These are phyloP conservation scores for Drosophila seclusa DNA, from an alignment of 2,888 invertebrate species.

Conservation along the genomic window DNA sequence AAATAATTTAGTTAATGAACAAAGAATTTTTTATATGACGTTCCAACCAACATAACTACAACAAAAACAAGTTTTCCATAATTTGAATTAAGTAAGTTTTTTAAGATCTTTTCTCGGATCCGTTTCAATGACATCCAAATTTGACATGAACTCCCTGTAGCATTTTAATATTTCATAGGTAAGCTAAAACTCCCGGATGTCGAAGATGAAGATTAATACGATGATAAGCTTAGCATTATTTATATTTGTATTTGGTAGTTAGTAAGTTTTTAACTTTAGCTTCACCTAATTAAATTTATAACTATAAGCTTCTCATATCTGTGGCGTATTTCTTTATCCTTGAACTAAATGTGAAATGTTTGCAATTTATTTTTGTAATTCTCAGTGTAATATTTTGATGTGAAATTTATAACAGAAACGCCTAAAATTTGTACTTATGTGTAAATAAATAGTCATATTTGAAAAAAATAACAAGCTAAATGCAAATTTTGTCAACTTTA, in stretches of 20 bases:
- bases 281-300: slow-evolving; percentile 45
- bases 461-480: slow-evolving; percentile 16
- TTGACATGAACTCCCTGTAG: slow-evolving; percentile 53
- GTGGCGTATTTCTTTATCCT: slow-evolving; percentile 9
- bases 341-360: slow-evolving; percentile 18
- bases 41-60: slow-evolving; percentile 54
- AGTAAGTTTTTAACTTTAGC: slow-evolving; percentile 63
- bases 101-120: slow-evolving; percentile 51
- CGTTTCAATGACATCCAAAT: slow-evolving; percentile 33
- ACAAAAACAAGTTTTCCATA: slow-evolving; percentile 79
- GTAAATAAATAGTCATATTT: slow-evolving; percentile 72
- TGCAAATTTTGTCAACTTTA: neutral
- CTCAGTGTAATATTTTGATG: slow-evolving; percentile 46
- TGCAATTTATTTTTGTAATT: slow-evolving; percentile 32
- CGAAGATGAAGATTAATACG: slow-evolving; percentile 13
- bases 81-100: slow-evolving; percentile 41
- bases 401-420: slow-evolving; percentile 47
- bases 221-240: slow-evolving; percentile 49
- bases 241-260: slow-evolving; percentile 51
- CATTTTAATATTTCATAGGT: slow-evolving; percentile 56
- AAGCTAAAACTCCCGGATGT: slow-evolving; percentile 45
- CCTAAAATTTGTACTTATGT: slow-evolving; percentile 67
- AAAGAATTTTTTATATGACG: slow-evolving; percentile 47
- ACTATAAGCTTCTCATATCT: slow-evolving; percentile 46
- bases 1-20: slow-evolving; percentile 55